Evolutionary conservation across 35 echinoderm and acorn worm genomes (phyloP), one percentile per base, ranked within the genome.

Genomic region (Ophiothrix spiculata): DNA sequence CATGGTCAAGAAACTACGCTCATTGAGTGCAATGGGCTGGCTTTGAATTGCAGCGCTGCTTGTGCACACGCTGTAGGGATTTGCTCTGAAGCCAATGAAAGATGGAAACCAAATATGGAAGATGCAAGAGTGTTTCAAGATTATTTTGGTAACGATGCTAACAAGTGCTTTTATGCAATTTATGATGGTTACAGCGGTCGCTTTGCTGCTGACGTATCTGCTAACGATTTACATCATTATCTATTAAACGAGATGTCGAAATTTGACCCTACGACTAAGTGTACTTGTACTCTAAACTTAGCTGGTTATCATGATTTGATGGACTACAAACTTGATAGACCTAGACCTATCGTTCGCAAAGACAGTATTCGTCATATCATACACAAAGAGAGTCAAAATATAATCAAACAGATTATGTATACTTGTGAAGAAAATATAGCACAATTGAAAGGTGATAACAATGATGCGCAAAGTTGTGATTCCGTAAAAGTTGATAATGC

Each of bases 391-490:
- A 94, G 96, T 54, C 37, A 82, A 0, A 99, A 99, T 76, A 90
- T 92, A 33, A 91, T 94, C 60, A 92, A 99, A 41, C 96, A 99
- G 88, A 94, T 99, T 42, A 99, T 99, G 96, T 90, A 99, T 56
- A 99, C 96, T 1, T 99, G 96, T 56, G 83, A 93, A 76, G 80
- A 87, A 28, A 82, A 95, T 54, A 39, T 89, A 32, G 80, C 75
- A 32, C 87, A 88, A 74, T 49, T 89, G 31, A 80, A 49, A 28
- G 1, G 29, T 25, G 23, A 25, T 2, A 69, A 69, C 1, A 19
- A 15, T 25, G 34, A 13, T 32, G 6, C 23, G 12, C 37, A 87
- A 78, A 63, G 31, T 81, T 39, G 32, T 39, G 16, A 10, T 69
- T 15, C 60, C 2, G 23, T 69, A 4, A 28, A 69, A n/a, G 1